These are phyloP conservation scores for Gopherus flavomarginatus DNA, from an alignment of 2,113 vertebrate species.

Conservation along the genomic window DNA sequence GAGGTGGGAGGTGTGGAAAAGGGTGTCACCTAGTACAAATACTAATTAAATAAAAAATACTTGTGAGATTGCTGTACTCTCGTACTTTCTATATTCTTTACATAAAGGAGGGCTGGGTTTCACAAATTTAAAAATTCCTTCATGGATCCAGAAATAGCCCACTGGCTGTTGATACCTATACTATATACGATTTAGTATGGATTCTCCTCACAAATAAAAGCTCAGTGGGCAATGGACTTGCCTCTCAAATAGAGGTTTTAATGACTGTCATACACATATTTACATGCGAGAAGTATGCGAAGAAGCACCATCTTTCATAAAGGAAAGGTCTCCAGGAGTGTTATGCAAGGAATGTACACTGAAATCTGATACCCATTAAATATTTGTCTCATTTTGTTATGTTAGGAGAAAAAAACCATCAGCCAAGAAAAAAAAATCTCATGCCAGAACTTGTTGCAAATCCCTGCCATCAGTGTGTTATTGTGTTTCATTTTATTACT, in stretches of 20 bases:
- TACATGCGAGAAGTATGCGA: background rate
- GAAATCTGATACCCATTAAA: background rate
- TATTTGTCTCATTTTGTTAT: background rate
- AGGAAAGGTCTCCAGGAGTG: background rate
- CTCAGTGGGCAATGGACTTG: background rate
- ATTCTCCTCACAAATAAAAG: background rate
- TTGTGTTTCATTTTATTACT: slow-evolving; percentile 10
- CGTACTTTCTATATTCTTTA: slow-evolving; percentile 60
- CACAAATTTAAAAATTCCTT: background rate
- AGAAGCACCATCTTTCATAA: background rate
- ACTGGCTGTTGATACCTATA: background rate
- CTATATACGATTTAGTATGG: background rate
- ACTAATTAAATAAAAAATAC: slow-evolving; percentile 75
- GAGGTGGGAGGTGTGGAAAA: slow-evolving; percentile 82
- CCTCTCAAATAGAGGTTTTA: background rate
- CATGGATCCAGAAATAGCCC: slow-evolving; percentile 9
- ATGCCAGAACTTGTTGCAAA: background rate
- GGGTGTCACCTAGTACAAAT: slow-evolving; percentile 87
- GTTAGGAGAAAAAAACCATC: slow-evolving; percentile 51
- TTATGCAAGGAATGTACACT: fast-evolving
- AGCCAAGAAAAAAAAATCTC: background rate
- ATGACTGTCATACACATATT: background rate
- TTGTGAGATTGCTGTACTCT: slow-evolving; percentile 32
- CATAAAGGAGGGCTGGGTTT: slow-evolving; percentile 22
- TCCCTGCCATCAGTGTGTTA: slow-evolving; percentile 1